A percentile compares a stretch with the other conserved stretches of the same genome.
These are phyloP conservation scores for Nasonovia ribisnigri DNA, from an alignment of 2,888 invertebrate species.

Conservation along the genomic window DNA sequence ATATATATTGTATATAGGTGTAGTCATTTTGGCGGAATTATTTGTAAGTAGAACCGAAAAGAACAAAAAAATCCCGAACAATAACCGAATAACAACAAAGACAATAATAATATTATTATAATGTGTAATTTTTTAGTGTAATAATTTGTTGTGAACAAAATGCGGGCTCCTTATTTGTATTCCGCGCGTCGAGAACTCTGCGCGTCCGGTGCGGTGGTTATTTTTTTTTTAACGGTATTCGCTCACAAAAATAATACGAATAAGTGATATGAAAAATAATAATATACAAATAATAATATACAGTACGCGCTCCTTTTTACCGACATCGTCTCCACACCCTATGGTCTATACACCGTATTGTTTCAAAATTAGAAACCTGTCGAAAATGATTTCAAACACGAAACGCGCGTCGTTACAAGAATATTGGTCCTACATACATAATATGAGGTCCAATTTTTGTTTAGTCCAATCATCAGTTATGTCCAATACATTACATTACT, in stretches of 20 bases:
- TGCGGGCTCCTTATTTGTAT: constrained; percentile 55
- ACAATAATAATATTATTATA: not conserved
- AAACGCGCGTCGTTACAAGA: not conserved
- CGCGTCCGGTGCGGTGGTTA: constrained; percentile 39
- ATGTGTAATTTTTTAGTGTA: constrained; percentile 23
- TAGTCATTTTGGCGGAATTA: not conserved
- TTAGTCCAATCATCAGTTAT: not conserved
- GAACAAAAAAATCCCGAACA: not conserved
- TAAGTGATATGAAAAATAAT: not conserved
- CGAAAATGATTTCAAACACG: not conserved
- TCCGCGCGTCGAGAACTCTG: constrained; percentile 23
- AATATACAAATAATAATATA: too few species aligned
- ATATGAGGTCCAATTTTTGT: not conserved
- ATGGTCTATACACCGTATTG: not conserved
- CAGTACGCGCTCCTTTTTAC: not conserved
- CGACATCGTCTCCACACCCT: not conserved
- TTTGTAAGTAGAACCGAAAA: too few species aligned
- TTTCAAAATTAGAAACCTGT: not conserved
- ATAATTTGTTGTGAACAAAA: constrained; percentile 49
- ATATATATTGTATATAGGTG: not conserved
- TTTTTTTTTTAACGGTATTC: constrained; percentile 38
- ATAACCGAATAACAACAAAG: constrained; percentile 7
- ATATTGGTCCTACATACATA: not conserved
- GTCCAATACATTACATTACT: not conserved
- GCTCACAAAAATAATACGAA: not conserved